Conservation (phyloP, 2,113 vertebrate genomes). For the Pelecanoides urinatrix region DNA sequence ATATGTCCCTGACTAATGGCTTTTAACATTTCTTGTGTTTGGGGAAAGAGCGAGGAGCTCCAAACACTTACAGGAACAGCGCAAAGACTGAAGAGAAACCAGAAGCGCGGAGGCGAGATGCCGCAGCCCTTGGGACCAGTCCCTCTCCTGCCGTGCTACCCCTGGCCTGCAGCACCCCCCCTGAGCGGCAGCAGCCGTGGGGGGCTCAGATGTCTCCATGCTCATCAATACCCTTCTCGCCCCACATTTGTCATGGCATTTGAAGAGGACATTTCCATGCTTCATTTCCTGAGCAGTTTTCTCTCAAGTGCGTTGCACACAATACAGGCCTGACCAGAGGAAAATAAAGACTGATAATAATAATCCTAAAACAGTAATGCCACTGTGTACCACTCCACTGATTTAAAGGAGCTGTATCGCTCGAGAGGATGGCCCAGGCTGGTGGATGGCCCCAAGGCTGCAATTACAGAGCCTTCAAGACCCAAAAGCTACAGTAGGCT, state of each 20-base stretch:
- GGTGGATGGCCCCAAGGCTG: not conserved
- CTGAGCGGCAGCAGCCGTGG: fast-evolving
- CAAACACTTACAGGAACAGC: not conserved
- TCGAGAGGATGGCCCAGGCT: fast-evolving
- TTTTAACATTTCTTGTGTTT: not conserved
- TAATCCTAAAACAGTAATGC: not conserved
- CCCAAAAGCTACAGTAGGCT: not conserved
- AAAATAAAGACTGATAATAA: not conserved
- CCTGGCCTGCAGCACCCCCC: not conserved
- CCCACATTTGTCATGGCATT: not conserved
- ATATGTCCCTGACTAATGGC: not conserved
- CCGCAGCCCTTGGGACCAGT: not conserved
- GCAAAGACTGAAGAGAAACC: not conserved
- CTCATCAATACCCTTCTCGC: not conserved
- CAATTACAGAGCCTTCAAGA: not conserved
- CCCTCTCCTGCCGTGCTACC: fast-evolving
- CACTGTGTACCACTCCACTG: not conserved
- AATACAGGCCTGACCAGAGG: not conserved
- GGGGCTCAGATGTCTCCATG: fast-evolving
- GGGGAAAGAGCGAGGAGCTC: not conserved
- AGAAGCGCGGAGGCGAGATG: not conserved
- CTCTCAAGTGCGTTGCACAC: not conserved
- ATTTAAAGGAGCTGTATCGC: not conserved
- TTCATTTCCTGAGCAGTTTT: not conserved
- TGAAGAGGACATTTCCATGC: not conserved